phyloP scores from a whole-genome alignment of 1,140 invertebrate genomes.

The Drosophila leontia region DNA sequence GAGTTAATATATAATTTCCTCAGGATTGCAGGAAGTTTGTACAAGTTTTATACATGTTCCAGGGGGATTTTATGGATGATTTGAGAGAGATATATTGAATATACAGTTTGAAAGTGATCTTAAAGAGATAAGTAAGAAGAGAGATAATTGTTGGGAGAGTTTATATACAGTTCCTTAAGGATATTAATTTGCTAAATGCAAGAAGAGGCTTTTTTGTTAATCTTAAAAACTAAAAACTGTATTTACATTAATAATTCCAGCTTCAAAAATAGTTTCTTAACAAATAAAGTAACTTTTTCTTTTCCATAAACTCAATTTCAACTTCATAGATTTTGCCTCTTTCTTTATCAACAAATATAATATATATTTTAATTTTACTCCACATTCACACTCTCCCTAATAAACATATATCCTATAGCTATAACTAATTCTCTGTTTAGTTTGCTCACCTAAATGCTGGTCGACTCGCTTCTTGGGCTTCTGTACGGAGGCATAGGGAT shows the following conservation, averaged over 20 bases:
- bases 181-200: no score
- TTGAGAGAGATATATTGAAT: neutral
- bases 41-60: neutral
- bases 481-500: constrained; percentile 93
- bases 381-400: neutral
- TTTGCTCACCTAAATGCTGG: constrained; percentile 90
- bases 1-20: no score
- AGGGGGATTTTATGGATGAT: neutral
- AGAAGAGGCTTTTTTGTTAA: neutral
- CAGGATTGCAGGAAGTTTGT: no score
- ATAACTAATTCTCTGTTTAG: neutral
- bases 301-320: neutral
- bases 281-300: neutral
- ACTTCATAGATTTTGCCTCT: neutral
- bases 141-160: neutral
- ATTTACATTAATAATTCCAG: no score
- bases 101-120: neutral
- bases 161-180: no score
- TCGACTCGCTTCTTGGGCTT: constrained; percentile 93
- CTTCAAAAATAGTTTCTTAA: no score
- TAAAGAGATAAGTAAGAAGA: no score
- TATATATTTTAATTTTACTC: neutral
- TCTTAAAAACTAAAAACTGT: no score
- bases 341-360: no score
- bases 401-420: neutral